Conservation (phyloP, 2,797 vertebrate genomes). For the Rhinella marina region DNA sequence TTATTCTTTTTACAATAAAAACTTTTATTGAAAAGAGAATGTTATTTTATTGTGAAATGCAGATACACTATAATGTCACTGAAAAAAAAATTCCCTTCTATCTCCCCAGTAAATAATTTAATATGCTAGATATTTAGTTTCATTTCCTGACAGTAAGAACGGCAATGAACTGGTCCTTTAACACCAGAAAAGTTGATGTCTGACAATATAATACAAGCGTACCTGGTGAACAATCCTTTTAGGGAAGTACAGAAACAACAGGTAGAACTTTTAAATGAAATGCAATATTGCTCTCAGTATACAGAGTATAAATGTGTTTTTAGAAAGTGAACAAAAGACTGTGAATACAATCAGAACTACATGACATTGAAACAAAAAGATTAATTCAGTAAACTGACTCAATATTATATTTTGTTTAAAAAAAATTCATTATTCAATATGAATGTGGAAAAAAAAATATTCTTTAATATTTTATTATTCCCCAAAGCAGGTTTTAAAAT, state of each 20-base stretch:
- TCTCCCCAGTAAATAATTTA: conserved; percentile 29
- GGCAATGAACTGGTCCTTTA: conserved; percentile 25
- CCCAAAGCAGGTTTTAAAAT: conserved; percentile 48
- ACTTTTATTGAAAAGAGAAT: not conserved
- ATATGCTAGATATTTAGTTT: conserved; percentile 11
- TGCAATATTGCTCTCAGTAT: not conserved
- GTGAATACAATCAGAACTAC: conserved; percentile 18
- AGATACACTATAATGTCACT: not conserved
- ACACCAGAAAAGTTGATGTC: conserved; percentile 35
- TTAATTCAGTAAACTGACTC: conserved; percentile 37
- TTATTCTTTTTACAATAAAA: not conserved
- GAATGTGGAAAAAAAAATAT: conserved; percentile 41
- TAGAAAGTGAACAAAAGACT: conserved; percentile 13
- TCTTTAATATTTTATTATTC: conserved; percentile 58
- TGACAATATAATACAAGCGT: conserved; percentile 25
- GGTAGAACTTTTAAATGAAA: conserved; percentile 12
- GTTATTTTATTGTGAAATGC: not conserved
- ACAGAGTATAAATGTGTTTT: not conserved
- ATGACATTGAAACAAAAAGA: conserved; percentile 47
- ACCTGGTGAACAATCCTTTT: conserved; percentile 5
- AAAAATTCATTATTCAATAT: conserved; percentile 47
- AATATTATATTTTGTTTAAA: conserved; percentile 42
- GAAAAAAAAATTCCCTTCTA: not conserved
- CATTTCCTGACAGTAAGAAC: conserved; percentile 34
- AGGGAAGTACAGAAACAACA: conserved; percentile 6